Conservation (phyloP, 2,113 vertebrate genomes). For the Eidolon helvum region DNA sequence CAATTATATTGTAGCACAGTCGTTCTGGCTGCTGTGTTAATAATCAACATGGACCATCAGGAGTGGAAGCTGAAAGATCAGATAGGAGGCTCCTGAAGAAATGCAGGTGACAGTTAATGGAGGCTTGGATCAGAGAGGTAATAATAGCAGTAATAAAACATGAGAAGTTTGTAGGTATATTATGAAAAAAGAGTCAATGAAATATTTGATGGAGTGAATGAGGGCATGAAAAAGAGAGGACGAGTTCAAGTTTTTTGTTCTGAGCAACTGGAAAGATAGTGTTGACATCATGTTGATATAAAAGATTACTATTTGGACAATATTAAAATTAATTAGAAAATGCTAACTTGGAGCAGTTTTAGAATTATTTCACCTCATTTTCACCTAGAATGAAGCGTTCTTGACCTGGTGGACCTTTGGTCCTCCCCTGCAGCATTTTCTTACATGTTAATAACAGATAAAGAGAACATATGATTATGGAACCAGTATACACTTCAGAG, state of each 20-base stretch:
- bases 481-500: not conserved
- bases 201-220: not conserved
- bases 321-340: too few relatives aligned
- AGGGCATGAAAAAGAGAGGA: not conserved
- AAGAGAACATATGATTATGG: not conserved
- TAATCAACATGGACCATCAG: not conserved
- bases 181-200: not conserved
- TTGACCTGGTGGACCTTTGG: not conserved
- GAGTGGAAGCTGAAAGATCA: not conserved
- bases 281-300: not conserved
- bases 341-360: not conserved
- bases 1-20: not conserved
- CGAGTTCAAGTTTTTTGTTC: not conserved
- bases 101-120: not conserved
- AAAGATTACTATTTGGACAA: not conserved
- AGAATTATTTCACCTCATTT: not conserved
- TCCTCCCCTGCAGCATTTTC: not conserved
- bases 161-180: not conserved
- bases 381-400: not conserved
- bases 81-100: not conserved
- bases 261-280: not conserved
- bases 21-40: not conserved
- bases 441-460: not conserved
- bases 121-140: not conserved
- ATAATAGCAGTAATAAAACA: not conserved